Evolutionary conservation across 2,797 vertebrate genomes (phyloP), one percentile per base, ranked within the genome.

Genomic region (Mus minutoides): DNA sequence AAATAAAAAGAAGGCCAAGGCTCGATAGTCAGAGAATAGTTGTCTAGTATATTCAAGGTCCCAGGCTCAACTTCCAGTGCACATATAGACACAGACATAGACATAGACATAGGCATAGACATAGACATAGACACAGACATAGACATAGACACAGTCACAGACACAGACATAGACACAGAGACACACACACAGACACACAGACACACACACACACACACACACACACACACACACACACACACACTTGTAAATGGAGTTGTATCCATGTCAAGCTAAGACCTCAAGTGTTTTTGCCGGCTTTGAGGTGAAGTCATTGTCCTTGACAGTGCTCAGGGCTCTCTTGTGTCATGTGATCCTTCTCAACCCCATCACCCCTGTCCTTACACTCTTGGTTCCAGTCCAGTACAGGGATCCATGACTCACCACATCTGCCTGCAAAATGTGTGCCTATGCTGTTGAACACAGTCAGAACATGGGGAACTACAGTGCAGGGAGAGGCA

Each of bases 371-470:
- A 13, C 52, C 7, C 31, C 52, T 22, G 31, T 19, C 64, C 31
- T 19, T 19, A 19, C n/a, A 14, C 21, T 43, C 37, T 14, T 22
- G 8, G 26, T 31, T 76, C 22, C 24, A 69, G 2, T 40, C 88
- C 83, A 58, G 34, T 4, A 37, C 7, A 10, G 17, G 1, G 43
- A 34, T 43, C 54, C 58, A 13, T 26, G 40, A 82, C 4, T 4
- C n/a, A 31, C 31, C 6, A 34, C 6, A 34, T 17, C 16, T n/a
- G 34, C n/a, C 37, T 73, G 86, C 6, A 21, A 60, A 56, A 10
- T 0, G 1, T 1, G 24, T 1, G 0, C 34, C 9, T 22, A 21
- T 9, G 4, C 26, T 91, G 86, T 31, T 10, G 24, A 71, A 60
- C 34, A 54, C 22, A 92, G 49, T 37, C 17, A 62, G 9, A 67